Percentiles rank a stretch among this genome's conserved stretches.
Conservation (phyloP, 2,797 vertebrate species). For the Syngnathus acus region DNA sequence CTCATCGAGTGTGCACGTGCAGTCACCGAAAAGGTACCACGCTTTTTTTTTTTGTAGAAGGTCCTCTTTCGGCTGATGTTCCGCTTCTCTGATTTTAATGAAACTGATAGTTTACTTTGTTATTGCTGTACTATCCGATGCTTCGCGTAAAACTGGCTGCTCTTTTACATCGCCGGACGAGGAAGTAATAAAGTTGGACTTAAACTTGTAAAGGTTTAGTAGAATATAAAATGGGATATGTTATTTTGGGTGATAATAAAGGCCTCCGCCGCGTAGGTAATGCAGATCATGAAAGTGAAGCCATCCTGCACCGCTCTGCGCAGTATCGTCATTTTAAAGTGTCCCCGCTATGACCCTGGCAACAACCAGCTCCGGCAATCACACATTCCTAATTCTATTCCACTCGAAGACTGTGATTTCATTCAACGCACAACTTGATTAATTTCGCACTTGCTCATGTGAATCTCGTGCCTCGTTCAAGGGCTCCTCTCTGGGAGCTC, state of each 20-base stretch:
- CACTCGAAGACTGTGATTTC: slow-evolving; percentile 24
- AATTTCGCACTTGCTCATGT: slow-evolving; percentile 33
- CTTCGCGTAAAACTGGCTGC: background rate
- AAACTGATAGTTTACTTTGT: slow-evolving; percentile 1
- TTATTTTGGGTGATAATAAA: slow-evolving; percentile 4
- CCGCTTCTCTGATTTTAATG: background rate
- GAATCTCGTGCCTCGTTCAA: slow-evolving; percentile 25
- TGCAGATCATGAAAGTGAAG: slow-evolving; percentile 15
- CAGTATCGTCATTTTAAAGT: slow-evolving; percentile 32
- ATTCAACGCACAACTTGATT: slow-evolving; percentile 43
- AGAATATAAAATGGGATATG: slow-evolving; percentile 5
- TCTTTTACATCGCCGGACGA: background rate
- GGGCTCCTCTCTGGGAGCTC: slow-evolving; percentile 25
- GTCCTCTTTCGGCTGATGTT: background rate
- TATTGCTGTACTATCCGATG: background rate
- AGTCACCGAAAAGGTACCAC: slow-evolving; percentile 88
- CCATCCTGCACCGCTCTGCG: background rate
- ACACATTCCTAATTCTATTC: slow-evolving; percentile 26
- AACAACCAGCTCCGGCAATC: slow-evolving; percentile 19
- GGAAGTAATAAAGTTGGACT: slow-evolving; percentile 1
- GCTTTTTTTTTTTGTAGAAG: background rate
- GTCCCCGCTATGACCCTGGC: slow-evolving; percentile 30
- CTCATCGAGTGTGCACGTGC: slow-evolving; percentile 91
- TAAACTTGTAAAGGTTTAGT: background rate
- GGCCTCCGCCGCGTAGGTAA: slow-evolving; percentile 7